These are phyloP conservation scores for Cepphus grylle DNA, from an alignment of 2,113 vertebrate species.

Conservation along the genomic window DNA sequence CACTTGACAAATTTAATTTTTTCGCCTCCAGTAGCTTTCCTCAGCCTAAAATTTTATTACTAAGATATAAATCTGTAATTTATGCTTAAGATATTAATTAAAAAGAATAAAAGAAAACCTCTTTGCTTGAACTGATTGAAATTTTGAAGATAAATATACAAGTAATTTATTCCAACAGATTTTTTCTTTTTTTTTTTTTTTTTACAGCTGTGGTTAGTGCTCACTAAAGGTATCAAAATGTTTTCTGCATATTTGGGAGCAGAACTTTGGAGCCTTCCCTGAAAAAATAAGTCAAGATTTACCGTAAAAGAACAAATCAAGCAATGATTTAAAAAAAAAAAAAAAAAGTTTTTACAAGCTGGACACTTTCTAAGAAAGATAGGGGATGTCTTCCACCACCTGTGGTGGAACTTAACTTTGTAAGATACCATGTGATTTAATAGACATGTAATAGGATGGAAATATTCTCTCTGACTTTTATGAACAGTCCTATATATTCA, in stretches of 20 bases:
- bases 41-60: constrained; percentile 12
- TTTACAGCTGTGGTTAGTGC: background rate
- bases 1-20: constrained; percentile 16
- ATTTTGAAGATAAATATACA: background rate
- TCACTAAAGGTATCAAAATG: background rate
- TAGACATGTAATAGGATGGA: background rate
- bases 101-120: background rate
- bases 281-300: background rate
- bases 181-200: background rate
- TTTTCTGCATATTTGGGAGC: background rate
- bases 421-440: background rate
- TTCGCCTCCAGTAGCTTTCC: background rate
- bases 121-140: background rate
- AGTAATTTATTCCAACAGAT: background rate
- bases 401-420: background rate
- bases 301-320: background rate
- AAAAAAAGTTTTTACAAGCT: background rate
- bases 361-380: background rate
- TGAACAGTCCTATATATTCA: background rate
- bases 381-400: background rate
- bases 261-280: background rate
- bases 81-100: constrained; percentile 4
- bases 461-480: background rate
- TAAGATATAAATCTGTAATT: constrained; percentile 5
- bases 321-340: background rate